Percentiles rank a stretch among this genome's conserved stretches.
These are phyloP conservation scores for Aphelinus atriplicis DNA, from an alignment of 1,140 invertebrate genomes.

Conservation along the genomic window DNA sequence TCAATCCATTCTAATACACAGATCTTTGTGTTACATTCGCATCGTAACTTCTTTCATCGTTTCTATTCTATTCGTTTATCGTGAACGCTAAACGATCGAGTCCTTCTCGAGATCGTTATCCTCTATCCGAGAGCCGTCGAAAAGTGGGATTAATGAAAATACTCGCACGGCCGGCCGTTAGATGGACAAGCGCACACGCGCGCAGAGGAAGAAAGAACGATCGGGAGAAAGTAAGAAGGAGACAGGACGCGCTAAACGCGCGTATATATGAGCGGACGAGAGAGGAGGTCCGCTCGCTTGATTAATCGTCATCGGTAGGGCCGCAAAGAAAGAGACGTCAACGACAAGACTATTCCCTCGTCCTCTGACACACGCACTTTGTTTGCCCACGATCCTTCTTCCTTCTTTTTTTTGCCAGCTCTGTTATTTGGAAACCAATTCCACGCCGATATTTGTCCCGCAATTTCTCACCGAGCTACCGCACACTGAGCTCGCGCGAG, in stretches of 20 bases:
- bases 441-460: constrained; percentile 21
- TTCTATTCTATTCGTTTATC: neutral
- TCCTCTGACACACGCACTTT: constrained; percentile 17
- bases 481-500: no score
- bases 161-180: constrained; percentile 11
- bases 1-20: no score
- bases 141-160: constrained; percentile 41
- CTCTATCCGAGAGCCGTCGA: constrained; percentile 10
- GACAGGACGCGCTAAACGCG: constrained; percentile 35
- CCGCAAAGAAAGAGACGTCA: constrained; percentile 37
- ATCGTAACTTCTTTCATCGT: no score
- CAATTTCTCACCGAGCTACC: no score
- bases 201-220: neutral
- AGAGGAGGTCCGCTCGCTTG: constrained; percentile 27
- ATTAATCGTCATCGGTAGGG: constrained; percentile 39
- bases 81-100: constrained; percentile 23
- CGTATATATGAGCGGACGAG: constrained; percentile 18
- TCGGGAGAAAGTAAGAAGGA: constrained; percentile 30
- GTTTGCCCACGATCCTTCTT: constrained; percentile 3
- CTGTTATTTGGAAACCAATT: constrained; percentile 12
- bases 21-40: no score
- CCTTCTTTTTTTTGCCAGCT: neutral
- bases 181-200: neutral
- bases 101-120: constrained; percentile 19
- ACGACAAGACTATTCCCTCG: constrained; percentile 20